Evolutionary conservation across 2,113 vertebrate genomes (phyloP), one percentile per base, ranked within the genome.

Genomic region (Collichthys lucidus): DNA sequence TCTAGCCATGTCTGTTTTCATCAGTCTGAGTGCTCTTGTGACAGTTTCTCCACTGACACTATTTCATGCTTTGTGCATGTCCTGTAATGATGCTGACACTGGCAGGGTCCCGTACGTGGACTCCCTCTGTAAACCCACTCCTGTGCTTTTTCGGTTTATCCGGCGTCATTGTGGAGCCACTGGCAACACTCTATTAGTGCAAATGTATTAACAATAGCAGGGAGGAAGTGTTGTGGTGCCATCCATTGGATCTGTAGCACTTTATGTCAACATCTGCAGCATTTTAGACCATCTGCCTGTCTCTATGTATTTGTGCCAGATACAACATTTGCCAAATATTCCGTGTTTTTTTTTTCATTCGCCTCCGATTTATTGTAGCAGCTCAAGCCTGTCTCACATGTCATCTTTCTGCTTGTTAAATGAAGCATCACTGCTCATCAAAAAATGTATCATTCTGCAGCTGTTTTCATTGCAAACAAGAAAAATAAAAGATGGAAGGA

Each of bases 61-160:
- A 69, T 89, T 83, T 82, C 64, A 85, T 73, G 68, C 82, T 77
- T 82, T 75, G 86, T 85, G 62, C 60, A 60, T 82, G 84, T 84
- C 63, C 60, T 74, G 56, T 80, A 83, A 85, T 81, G 62, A 72
- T 26, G 29, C 72, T 82, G 64, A 85, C 74, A 84, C 42, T 84
- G 50, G 46, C 53, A 22, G 42, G 46, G 61, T 70, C 81, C 74
- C 20, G 11, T 62, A 20, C 29, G 42, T 80, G 52, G 59, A 82
- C 74, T 1, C 16, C 31, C 19, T 78, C 44, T 70, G 53, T 60
- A 84, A 40, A 84, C 74, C 62, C 87, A 73, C 82, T 57, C 52
- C 17, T 57, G 55, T 62, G 11, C 71, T 57, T 75, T 75, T 77
- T 77, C 24, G 53, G 22, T 83, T 83, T 63, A 60, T 86, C 76